phyloP scores from a whole-genome alignment of 1,140 invertebrate genomes.

The Pseudomyrmex concolor region DNA sequence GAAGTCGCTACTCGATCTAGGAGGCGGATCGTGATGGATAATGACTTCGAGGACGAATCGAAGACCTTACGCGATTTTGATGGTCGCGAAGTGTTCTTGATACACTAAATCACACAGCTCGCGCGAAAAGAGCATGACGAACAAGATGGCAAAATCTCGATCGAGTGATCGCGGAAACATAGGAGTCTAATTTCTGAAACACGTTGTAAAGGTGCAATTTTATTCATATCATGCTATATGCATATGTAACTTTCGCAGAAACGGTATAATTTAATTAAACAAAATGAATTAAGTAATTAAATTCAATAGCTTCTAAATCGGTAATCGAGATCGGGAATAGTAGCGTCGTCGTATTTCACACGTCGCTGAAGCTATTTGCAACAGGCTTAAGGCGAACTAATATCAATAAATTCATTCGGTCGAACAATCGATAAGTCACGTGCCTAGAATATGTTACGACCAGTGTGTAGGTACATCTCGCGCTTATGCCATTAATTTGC shows the following conservation, averaged over 20 bases:
- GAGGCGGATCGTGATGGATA: conserved; percentile 79
- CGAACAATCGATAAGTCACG: conserved; percentile 69
- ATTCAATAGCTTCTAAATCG: conserved; percentile 68
- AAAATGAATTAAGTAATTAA: conserved; percentile 64
- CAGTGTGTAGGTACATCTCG: not conserved
- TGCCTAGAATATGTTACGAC: conserved; percentile 55
- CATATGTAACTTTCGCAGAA: not conserved
- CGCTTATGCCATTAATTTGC: conserved; percentile 36
- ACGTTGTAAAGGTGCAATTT: not conserved
- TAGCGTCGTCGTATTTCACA: conserved; percentile 61
- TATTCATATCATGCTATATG: no score
- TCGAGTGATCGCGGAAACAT: not conserved
- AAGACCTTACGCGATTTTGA: conserved; percentile 57
- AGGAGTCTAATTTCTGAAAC: not conserved
- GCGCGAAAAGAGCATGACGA: not conserved
- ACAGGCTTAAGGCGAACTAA: conserved; percentile 38
- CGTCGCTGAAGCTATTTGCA: conserved; percentile 58
- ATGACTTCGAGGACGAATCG: conserved; percentile 69
- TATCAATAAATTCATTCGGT: conserved; percentile 69
- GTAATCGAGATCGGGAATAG: conserved; percentile 69
- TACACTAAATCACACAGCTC: not conserved
- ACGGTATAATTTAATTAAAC: conserved; percentile 57
- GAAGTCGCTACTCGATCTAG: conserved; percentile 75
- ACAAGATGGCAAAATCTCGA: not conserved
- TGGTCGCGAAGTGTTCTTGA: conserved; percentile 9